Base-by-base conservation (phyloP, 2,888 invertebrate species). In the Neocrepidodera transversa region DNA sequence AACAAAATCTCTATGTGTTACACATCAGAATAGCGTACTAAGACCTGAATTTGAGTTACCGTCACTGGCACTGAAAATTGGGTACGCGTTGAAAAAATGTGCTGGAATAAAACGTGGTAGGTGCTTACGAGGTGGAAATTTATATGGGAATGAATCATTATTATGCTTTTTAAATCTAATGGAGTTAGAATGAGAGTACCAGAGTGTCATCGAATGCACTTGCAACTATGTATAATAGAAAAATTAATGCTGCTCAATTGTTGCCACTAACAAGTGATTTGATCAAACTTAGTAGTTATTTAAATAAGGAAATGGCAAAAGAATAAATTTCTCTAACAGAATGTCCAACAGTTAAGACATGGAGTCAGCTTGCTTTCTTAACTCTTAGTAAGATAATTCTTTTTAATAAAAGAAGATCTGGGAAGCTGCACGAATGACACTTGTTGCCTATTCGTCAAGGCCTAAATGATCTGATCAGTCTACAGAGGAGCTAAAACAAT, bases 181-280 rank as follows among this genome's bases (percentile, higher is more conserved):
- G 43, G 56, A 65, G 10, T 47, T 67, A 13, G 65, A 65, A 35
- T 67, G 65, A n/a, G 65, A 53, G 30, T 20, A 45, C 51, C n/a
- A 55, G 56, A 55, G 56, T 67, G 14, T 65, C 62, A 1, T 57
- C 63, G 1, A 58, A 47, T 55, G 65, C 67, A 7, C 30, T 65
- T 14, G 42, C 43, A 36, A 65, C 65, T 35, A 17, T 67, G 20
- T 42, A 65, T 42, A 48, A 42, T 14, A 42, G 57, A 30, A 64
- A 66, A 55, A 6, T 57, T 7, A 68, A 54, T 40, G 32, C 43
- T 7, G 42, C 59, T 10, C 57, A 67, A 56, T 35, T 67, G n/a
- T 48, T 66, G 26, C 66, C 66, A 17, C 30, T 66, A 26, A 67
- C 66, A 16, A 52, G 50, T 35, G 65, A 67, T 50, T 36, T 66